These are phyloP conservation scores for Mesaphorura yosii DNA, from an alignment of 1,140 invertebrate genomes.

Conservation along the genomic window DNA sequence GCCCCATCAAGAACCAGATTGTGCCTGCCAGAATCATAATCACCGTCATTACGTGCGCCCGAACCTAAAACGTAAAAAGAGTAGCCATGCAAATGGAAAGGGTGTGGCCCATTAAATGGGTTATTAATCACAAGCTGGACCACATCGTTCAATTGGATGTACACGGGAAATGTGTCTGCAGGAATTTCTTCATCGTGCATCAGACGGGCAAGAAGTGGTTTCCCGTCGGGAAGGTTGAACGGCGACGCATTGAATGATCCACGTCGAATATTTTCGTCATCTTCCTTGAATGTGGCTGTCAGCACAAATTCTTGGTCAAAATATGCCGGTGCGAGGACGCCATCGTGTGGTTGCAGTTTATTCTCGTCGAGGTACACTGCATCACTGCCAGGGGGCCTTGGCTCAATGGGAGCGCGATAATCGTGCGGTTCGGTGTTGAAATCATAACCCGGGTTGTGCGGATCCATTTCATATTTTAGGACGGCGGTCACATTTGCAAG, in stretches of 20 bases:
- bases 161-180: not conserved
- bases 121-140: slow-evolving; percentile 9
- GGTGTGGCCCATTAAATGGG: not conserved
- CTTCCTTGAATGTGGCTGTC: not conserved
- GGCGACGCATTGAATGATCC: not conserved
- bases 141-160: not conserved
- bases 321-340: not conserved
- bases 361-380: slow-evolving; percentile 4
- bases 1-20: not conserved
- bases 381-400: not conserved
- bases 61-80: not conserved
- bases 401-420: not conserved
- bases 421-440: not conserved
- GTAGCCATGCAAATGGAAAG: slow-evolving; percentile 12
- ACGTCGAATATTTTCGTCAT: not conserved
- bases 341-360: slow-evolving; percentile 1
- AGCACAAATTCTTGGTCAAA: slow-evolving; percentile 12
- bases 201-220: not conserved
- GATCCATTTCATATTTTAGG: not conserved
- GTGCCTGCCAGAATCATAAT: not conserved
- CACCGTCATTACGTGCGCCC: not conserved
- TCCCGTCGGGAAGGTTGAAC: not conserved
- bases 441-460: not conserved
- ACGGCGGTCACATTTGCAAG: slow-evolving; percentile 1
- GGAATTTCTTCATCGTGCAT: not conserved